phyloP scores from a whole-genome alignment of 1,140 invertebrate species.

The Oedothorax gibbosus region DNA sequence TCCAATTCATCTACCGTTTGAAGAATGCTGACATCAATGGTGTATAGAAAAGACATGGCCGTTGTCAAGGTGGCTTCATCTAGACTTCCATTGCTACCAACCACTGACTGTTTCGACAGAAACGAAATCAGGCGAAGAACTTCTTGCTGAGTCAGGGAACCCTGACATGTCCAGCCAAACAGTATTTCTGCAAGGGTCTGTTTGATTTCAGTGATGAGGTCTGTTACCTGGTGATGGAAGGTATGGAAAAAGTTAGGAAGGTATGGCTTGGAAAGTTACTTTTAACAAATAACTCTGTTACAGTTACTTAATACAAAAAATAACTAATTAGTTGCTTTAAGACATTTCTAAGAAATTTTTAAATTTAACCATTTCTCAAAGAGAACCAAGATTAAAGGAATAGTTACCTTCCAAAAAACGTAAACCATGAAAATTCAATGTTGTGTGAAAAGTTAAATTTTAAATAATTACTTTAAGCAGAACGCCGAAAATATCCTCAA shows the following conservation, averaged over 20 bases:
- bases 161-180: constrained; percentile 88
- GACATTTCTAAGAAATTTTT: too few species aligned
- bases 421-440: too few species aligned
- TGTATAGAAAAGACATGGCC: constrained; percentile 85
- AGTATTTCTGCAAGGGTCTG: constrained; percentile 85
- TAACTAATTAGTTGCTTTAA: too few species aligned
- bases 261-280: neutral
- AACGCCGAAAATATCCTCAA: too few species aligned
- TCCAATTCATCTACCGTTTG: constrained; percentile 76
- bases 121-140: constrained; percentile 71
- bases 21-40: constrained; percentile 82
- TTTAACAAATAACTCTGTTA: neutral
- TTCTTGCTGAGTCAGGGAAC: constrained; percentile 75
- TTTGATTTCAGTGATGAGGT: constrained; percentile 82
- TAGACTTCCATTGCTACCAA: constrained; percentile 71
- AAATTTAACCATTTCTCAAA: too few species aligned
- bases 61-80: constrained; percentile 83
- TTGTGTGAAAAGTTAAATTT: too few species aligned
- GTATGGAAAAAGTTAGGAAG: too few species aligned
- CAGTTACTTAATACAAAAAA: neutral
- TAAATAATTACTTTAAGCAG: too few species aligned
- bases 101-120: constrained; percentile 68
- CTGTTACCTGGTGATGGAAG: constrained; percentile 82
- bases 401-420: too few species aligned
- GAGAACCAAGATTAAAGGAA: too few species aligned